A percentile compares a stretch with the other conserved stretches of the same genome.
These are phyloP conservation scores for Sesia bembeciformis DNA, from an alignment of 2,888 invertebrate genomes.

Conservation along the genomic window DNA sequence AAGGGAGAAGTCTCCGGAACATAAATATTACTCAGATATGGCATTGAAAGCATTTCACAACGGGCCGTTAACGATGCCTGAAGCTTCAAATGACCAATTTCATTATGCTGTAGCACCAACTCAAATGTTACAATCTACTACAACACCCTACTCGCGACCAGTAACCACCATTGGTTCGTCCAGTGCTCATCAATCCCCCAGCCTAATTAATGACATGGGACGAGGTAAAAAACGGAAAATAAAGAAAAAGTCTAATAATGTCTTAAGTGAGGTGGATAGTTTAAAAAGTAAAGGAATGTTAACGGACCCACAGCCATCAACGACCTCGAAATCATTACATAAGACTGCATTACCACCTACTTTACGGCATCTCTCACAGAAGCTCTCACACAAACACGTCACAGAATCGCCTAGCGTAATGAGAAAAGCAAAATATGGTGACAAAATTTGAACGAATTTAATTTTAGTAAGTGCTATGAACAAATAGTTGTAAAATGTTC, in stretches of 20 bases:
- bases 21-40: constrained; percentile 53
- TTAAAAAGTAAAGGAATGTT: constrained; percentile 4
- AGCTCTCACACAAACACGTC: constrained; percentile 13
- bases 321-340: background rate
- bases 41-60: constrained; percentile 41
- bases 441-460: constrained; percentile 39
- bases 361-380: background rate
- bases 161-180: background rate
- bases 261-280: background rate
- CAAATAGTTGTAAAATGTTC: constrained; percentile 12
- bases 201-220: background rate
- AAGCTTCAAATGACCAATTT: constrained; percentile 54
- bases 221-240: constrained; percentile 3
- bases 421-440: constrained; percentile 57
- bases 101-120: constrained; percentile 49
- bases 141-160: background rate
- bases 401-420: constrained; percentile 21
- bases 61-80: constrained; percentile 38
- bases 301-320: constrained; percentile 5
- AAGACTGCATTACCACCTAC: background rate
- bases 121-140: background rate
- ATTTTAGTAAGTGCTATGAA: constrained; percentile 18
- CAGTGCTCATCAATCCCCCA: background rate
- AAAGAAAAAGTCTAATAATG: constrained; percentile 1
- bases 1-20: constrained; percentile 44